Evolutionary conservation across 2,113 vertebrate genomes (phyloP).

Genomic region (Crypturellus undulatus): DNA sequence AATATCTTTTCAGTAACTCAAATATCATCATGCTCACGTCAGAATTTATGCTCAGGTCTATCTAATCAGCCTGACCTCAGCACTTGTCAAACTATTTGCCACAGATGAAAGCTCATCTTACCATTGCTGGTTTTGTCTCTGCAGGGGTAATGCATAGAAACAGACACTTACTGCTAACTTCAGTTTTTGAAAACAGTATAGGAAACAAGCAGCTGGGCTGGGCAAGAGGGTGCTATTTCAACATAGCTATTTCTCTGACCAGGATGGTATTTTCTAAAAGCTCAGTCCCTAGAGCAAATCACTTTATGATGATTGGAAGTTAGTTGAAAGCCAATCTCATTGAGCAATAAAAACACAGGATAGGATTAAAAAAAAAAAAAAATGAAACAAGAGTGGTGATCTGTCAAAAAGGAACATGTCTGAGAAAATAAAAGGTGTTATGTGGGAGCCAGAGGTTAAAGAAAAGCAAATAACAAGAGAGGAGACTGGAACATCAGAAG

Average conservation of each 20-base stretch:
- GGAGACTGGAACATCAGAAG: not conserved
- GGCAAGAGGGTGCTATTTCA: not conserved
- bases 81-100: not conserved
- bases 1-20: not conserved
- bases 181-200: not conserved
- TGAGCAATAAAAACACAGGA: conserved; percentile 47
- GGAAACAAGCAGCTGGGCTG: not conserved
- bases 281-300: conserved; percentile 3
- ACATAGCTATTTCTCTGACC: conserved; percentile 10
- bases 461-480: not conserved
- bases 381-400: conserved; percentile 26
- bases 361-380: conserved; percentile 46
- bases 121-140: not conserved
- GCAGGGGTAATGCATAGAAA: not conserved
- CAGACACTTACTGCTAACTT: not conserved
- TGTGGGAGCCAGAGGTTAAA: conserved; percentile 10
- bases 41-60: not conserved
- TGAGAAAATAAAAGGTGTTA: conserved; percentile 25
- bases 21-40: not conserved
- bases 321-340: conserved; percentile 42
- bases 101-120: not conserved
- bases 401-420: conserved; percentile 49
- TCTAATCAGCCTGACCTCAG: accelerated
- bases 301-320: conserved; percentile 43
- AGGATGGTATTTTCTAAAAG: not conserved